Evolutionary conservation across 2,888 invertebrate species (phyloP), one percentile per base, ranked within the genome.

Genomic region (Drosophila rubida): DNA sequence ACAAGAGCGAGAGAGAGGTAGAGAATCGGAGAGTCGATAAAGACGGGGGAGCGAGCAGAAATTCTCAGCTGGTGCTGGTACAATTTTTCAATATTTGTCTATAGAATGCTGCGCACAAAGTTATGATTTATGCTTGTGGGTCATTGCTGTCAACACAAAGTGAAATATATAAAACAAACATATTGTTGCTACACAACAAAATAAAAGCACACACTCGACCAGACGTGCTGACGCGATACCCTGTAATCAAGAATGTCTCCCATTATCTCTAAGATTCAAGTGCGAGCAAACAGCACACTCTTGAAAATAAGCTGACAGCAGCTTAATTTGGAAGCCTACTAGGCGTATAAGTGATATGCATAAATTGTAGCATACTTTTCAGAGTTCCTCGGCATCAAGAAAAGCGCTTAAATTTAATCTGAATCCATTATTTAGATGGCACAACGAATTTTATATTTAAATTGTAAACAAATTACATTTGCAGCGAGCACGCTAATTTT

Each of bases 91-190:
- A 78, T 65, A 75, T 70, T 87, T 67, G 69, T 60, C 64, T 67
- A 65, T 51, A 49, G 39, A 69, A 64, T 61, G 62, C 67, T 41
- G 61, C 58, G 61, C 49, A 69, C 67, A 77, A 81, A 81, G 75
- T 69, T 90, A 83, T 90, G 90, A 89, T 90, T 88, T 90, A 90
- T 90, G 89, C 80, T 89, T 90, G 79, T 89, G 84, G 90, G 90
- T 89, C 89, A 89, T 74, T 85, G 90, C 89, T 88, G 90, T 89
- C 90, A 89, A 80, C 80, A 76, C 83, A 67, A 82, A 78, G 62
- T 65, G 65, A 74, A 80, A 73, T 73, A 73, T 50, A 78, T 74
- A 87, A 81, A 79, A 67, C 76, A 87, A 82, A 75, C 83, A 80
- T 73, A 83, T 84, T 81, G 72, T 45, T 75, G 27, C 49, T 22